Evolutionary conservation across 2,113 vertebrate genomes (phyloP).

Genomic region (Dicerorhinus sumatrensis): DNA sequence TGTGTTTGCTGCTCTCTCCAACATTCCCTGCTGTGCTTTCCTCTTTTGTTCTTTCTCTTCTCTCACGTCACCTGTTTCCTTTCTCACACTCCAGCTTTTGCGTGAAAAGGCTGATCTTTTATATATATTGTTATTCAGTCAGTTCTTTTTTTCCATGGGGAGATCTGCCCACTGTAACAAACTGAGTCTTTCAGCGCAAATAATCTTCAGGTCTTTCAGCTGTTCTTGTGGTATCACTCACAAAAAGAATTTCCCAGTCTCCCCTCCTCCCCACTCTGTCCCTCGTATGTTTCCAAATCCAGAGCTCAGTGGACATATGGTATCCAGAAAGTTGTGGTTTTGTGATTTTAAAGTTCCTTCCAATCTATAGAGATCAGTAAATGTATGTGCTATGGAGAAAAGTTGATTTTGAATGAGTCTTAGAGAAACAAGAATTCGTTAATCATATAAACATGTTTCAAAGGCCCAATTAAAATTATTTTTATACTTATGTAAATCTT

Average conservation of each 20-base stretch:
- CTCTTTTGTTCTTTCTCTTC: not conserved
- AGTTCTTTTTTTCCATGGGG: not conserved
- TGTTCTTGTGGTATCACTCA: not conserved
- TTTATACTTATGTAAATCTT: conserved; percentile 38
- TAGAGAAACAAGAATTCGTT: conserved; percentile 18
- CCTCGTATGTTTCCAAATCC: not conserved
- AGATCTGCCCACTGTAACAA: not conserved
- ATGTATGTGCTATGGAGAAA: not conserved
- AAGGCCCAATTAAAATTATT: not conserved
- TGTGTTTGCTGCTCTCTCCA: not conserved
- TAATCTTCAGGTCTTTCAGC: not conserved
- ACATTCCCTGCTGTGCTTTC: not conserved
- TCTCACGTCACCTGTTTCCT: not conserved
- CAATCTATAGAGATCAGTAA: not conserved
- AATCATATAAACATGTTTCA: not conserved
- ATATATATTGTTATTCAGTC: not conserved
- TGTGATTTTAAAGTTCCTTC: conserved; percentile 25
- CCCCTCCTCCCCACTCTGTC: not conserved
- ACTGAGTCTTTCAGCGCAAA: not conserved
- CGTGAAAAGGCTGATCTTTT: conserved; percentile 7
- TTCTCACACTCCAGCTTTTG: not conserved
- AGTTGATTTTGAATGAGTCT: conserved; percentile 1
- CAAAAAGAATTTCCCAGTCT: not conserved
- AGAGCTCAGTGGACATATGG: not conserved
- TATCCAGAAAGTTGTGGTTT: conserved; percentile 13